These are phyloP conservation scores for Muscidifurax raptorellus DNA, from an alignment of 1,140 invertebrate species.

Conservation along the genomic window DNA sequence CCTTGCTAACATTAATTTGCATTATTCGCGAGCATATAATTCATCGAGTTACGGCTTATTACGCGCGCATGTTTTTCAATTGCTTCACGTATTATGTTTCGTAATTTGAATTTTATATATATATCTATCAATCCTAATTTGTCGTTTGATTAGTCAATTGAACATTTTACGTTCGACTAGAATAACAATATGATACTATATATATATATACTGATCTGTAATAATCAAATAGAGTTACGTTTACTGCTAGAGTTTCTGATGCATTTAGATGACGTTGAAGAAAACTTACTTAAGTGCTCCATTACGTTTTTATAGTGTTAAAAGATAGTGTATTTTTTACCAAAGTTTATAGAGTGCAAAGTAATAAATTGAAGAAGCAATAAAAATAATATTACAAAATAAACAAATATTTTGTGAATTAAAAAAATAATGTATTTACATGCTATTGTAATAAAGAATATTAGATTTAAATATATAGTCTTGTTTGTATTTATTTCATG, in stretches of 20 bases:
- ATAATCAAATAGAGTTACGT: not conserved
- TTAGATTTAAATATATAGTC: constrained; percentile 12
- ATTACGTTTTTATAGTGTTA: not conserved
- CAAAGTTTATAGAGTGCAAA: not conserved
- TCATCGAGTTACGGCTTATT: not conserved
- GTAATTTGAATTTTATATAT: not conserved
- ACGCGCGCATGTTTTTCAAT: not conserved
- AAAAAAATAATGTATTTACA: constrained; percentile 35
- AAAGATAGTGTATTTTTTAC: constrained; percentile 21
- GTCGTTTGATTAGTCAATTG: not conserved
- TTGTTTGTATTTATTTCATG: constrained; percentile 5
- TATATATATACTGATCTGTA: not conserved
- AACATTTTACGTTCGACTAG: not conserved
- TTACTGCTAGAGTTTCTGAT: not conserved
- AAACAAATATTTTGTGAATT: constrained; percentile 35
- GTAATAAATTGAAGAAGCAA: constrained; percentile 27
- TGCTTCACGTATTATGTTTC: not conserved
- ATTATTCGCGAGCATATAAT: not conserved
- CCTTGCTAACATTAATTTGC: not conserved
- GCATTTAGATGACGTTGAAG: not conserved
- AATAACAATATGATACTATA: not conserved
- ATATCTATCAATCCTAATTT: not conserved
- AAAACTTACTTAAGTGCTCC: not conserved
- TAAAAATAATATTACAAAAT: constrained; percentile 26
- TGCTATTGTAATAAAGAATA: constrained; percentile 28